A percentile compares a stretch with the other conserved stretches of the same genome.
These are phyloP conservation scores for Strigops habroptila DNA, from an alignment of 2,113 vertebrate species.

Conservation along the genomic window DNA sequence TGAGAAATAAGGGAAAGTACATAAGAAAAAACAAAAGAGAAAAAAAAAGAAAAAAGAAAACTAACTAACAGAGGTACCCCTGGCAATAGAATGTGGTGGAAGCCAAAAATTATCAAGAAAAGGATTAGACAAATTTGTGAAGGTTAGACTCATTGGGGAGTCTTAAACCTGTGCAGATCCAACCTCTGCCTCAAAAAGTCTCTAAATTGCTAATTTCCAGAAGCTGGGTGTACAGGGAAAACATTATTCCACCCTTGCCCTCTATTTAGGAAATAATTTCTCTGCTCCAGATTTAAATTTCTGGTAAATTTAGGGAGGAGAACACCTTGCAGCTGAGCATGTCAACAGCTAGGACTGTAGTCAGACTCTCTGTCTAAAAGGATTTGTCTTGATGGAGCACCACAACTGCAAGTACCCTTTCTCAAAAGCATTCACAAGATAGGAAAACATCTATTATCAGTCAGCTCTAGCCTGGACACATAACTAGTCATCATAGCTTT, in stretches of 20 bases:
- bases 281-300: background rate
- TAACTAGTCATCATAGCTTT: background rate
- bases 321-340: background rate
- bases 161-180: background rate
- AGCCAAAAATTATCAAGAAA: slow-evolving; percentile 1
- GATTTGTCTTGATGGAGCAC: background rate
- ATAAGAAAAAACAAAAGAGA: no score
- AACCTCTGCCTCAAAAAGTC: background rate
- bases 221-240: background rate
- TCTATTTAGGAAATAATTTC: background rate
- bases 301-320: background rate
- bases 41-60: no score
- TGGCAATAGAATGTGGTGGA: background rate
- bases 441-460: background rate
- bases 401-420: background rate
- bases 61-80: background rate
- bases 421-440: background rate
- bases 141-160: background rate
- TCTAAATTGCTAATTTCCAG: background rate
- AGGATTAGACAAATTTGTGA: background rate
- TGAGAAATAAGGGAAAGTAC: background rate
- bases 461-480: background rate
- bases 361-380: background rate
- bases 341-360: background rate
- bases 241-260: background rate